Percentiles rank a stretch among this genome's conserved stretches.
Evolutionary conservation across 1,140 invertebrate genomes (phyloP).

Genomic region (Drosophila trapezifrons): DNA sequence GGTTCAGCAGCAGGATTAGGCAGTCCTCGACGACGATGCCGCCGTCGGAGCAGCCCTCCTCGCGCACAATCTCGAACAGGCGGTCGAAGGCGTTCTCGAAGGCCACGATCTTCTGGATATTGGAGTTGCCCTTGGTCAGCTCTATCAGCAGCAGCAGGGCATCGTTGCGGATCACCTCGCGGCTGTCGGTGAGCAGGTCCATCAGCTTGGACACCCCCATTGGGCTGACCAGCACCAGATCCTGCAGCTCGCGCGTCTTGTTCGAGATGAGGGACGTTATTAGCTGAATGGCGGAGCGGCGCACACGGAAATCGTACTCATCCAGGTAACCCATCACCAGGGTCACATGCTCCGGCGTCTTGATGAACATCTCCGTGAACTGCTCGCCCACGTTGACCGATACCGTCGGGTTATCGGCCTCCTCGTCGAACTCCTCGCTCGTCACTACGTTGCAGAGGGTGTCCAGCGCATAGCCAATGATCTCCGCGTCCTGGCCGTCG

Average conservation of each 20-base stretch:
- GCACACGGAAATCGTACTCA: constrained; percentile 96
- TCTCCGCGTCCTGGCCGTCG: constrained; percentile 95
- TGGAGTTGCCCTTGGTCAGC: constrained; percentile 96
- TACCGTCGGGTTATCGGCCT: constrained; percentile 87
- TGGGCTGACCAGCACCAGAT: constrained; percentile 96
- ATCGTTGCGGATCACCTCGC: constrained; percentile 99
- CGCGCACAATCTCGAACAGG: constrained; percentile 95
- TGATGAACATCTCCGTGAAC: constrained; percentile 99
- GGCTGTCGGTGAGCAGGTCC: constrained; percentile 96
- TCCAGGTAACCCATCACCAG: constrained; percentile 95
- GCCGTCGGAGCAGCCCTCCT: constrained; percentile 97
- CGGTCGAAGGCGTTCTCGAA: constrained; percentile 99
- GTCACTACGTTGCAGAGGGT: constrained; percentile 96
- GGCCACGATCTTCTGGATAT: constrained; percentile 99
- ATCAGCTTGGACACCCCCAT: constrained; percentile 99
- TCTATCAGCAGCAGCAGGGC: constrained; percentile 96
- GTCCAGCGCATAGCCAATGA: constrained; percentile 95
- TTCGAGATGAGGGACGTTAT: constrained; percentile 92
- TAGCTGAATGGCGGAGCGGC: constrained; percentile 94
- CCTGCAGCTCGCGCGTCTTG: constrained; percentile 96
- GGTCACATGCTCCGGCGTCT: constrained; percentile 94
- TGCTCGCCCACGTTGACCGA: constrained; percentile 93
- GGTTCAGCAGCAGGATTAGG: constrained; percentile 96
- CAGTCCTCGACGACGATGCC: constrained; percentile 99
- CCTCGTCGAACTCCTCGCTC: constrained; percentile 92